Evolutionary conservation across 2,888 invertebrate genomes (phyloP), one percentile per base, ranked within the genome.

Genomic region (Xestobium rufovillosum): DNA sequence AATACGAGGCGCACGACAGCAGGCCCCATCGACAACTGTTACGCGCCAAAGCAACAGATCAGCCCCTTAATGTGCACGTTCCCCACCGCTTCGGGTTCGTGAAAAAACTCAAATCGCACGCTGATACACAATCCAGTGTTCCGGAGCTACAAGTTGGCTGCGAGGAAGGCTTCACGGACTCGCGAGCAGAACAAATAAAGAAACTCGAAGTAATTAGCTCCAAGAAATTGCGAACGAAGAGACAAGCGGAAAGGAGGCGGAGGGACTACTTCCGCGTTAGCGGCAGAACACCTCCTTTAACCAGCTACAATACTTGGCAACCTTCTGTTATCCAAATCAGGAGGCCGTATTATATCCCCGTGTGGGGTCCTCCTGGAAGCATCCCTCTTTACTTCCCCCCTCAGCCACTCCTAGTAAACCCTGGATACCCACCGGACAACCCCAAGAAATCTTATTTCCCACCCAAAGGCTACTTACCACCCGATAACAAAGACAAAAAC

Each of bases 301-400:
- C 45, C 13, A 44, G 44, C 31, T 40, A 49, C 6, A 37, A 44
- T 3, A 32, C 50, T 2, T 63, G 57, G 56, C 54, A 52, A 28
- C 56, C 62, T 2, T 47, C 55, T 3, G 36, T 44, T 1, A 57
- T 59, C 37, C 52, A 53, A 30, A 31, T 63, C 3, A 45, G 39
- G 14, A 48, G 61, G n/a, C 63, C 65, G 2, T 65, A 65, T 44
- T 59, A 43, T 34, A 58, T 63, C 13, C 64, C 65, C 1, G 47
- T 63, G 4, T 63, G 52, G 45, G 60, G 61, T 6, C 28, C 41
- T 2, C 42, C 46, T 3, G 61, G 59, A 3, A 43, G 53, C 13
- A 36, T 52, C 3, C 61, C 61, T 1, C 44, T 63, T 4, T 63
- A 56, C 41, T 63, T 56, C 31, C 61, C 63, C 1, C 61, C 61